Conservation (phyloP, 2,888 invertebrate species). For the Chalcis sispes region DNA sequence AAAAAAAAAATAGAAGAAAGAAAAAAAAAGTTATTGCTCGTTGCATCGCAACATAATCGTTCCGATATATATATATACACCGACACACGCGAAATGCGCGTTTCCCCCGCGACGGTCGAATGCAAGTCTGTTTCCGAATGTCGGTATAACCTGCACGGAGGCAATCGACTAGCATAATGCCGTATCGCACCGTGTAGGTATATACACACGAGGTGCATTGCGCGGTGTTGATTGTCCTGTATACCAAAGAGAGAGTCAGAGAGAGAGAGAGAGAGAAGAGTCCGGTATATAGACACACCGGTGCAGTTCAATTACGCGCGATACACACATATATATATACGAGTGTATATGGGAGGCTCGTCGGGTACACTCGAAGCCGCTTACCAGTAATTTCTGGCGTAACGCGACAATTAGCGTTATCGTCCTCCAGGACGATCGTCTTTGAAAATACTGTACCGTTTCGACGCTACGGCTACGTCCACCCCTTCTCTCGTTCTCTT, state of each 20-base stretch:
- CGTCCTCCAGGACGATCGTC: slow-evolving; percentile 53
- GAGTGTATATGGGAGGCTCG: neutral
- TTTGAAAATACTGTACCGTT: slow-evolving; percentile 39
- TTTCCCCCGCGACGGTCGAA: slow-evolving; percentile 3
- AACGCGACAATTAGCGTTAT: slow-evolving; percentile 70
- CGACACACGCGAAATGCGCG: neutral
- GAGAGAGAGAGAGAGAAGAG: no score
- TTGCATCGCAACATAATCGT: slow-evolving; percentile 20
- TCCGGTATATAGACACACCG: slow-evolving; percentile 61
- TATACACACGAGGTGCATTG: neutral
- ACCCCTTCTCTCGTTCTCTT: no score
- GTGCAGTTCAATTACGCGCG: slow-evolving; percentile 68
- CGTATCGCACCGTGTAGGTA: neutral
- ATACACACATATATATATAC: no score
- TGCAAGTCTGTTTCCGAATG: no score
- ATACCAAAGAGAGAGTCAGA: no score
- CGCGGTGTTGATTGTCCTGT: slow-evolving; percentile 30
- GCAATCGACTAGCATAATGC: slow-evolving; percentile 4
- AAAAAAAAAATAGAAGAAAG: no score
- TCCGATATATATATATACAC: neutral
- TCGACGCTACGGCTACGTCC: neutral
- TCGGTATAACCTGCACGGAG: neutral
- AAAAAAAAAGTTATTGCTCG: no score
- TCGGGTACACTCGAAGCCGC: slow-evolving; percentile 57
- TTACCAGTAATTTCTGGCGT: slow-evolving; percentile 69